Conservation (phyloP, 2,113 vertebrate species). For the Acrocephalus kingi region DNA sequence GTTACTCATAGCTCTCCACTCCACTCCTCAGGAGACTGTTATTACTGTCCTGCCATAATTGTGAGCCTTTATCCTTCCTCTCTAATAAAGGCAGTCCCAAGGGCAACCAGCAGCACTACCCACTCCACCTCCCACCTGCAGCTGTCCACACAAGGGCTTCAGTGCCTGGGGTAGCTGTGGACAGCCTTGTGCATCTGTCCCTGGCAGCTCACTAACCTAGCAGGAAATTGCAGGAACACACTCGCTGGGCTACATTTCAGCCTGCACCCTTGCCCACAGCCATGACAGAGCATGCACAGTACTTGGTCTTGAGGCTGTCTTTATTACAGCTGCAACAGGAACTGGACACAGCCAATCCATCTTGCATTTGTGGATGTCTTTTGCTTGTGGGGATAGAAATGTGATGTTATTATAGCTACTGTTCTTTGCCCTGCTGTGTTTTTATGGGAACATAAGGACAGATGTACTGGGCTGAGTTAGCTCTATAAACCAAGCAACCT, state of each 20-base stretch:
- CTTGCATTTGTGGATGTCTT: not conserved
- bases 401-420: not conserved
- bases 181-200: not conserved
- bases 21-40: not conserved
- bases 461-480: not conserved
- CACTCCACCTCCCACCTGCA: not conserved
- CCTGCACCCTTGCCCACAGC: not conserved
- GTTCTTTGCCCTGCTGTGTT: not conserved
- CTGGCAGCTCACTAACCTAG: not conserved
- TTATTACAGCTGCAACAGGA: not conserved
- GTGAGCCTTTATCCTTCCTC: not conserved
- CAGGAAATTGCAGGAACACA: not conserved
- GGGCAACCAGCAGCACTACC: not conserved
- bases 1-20: not conserved
- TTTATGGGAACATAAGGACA: constrained; percentile 12
- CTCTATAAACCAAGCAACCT: not conserved
- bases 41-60: not conserved
- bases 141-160: not conserved
- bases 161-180: not conserved
- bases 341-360: not conserved
- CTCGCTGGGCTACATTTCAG: not conserved
- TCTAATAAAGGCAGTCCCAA: not conserved
- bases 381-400: not conserved
- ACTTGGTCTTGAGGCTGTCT: not conserved
- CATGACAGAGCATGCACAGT: fast-evolving